phyloP scores from a whole-genome alignment of 2,797 vertebrate genomes.

The Girardinus metallicus region DNA sequence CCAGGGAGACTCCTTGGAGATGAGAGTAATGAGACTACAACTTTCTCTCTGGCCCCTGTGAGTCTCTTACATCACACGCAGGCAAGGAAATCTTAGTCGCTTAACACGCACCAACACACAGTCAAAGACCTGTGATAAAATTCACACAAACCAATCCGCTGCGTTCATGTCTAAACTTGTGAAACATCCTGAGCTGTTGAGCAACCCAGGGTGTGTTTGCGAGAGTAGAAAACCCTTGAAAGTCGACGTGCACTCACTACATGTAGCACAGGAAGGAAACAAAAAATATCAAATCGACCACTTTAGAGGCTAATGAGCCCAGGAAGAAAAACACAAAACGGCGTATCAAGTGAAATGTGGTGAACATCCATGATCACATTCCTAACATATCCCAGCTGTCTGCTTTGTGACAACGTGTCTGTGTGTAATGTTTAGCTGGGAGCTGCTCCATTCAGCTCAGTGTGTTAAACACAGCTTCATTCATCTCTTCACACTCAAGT shows the following conservation, averaged over 20 bases:
- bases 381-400: conserved; percentile 62
- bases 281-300: not conserved
- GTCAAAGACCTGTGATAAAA: conserved; percentile 3
- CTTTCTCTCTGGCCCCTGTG: conserved; percentile 27
- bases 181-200: conserved; percentile 74
- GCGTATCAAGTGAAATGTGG: conserved; percentile 8
- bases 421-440: conserved; percentile 57
- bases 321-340: not conserved
- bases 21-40: conserved; percentile 64
- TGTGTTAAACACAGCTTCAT: conserved; percentile 33
- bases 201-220: conserved; percentile 53
- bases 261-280: not conserved
- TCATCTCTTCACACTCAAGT: conserved; percentile 36
- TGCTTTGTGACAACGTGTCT: conserved; percentile 52
- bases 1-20: conserved; percentile 74
- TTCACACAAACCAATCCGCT: conserved; percentile 28
- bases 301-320: not conserved
- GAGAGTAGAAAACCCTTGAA: conserved; percentile 16
- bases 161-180: conserved; percentile 66
- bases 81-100: not conserved
- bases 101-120: not conserved
- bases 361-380: conserved; percentile 60
- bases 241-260: not conserved
- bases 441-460: conserved; percentile 57
- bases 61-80: conserved; percentile 1